These are phyloP conservation scores for Aramus guarauna DNA, from an alignment of 2,113 vertebrate species.

Conservation along the genomic window DNA sequence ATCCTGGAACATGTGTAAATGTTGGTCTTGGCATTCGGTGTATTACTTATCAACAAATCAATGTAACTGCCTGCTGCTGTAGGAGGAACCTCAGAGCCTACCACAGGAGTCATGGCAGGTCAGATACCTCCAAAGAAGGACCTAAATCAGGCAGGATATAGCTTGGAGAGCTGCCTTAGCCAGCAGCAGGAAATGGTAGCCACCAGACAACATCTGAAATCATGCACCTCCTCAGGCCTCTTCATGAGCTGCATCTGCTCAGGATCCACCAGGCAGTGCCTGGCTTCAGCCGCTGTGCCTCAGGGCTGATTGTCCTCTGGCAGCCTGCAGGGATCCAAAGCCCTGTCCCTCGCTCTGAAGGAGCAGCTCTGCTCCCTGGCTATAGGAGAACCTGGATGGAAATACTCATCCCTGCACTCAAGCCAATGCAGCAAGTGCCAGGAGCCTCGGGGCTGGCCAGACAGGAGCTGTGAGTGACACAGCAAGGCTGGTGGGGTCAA, in stretches of 20 bases:
- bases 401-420: neutral
- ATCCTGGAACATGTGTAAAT: neutral
- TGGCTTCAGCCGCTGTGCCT: neutral
- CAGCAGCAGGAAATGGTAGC: neutral
- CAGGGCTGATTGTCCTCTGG: neutral
- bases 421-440: neutral
- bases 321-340: neutral
- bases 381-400: neutral
- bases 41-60: neutral
- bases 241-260: neutral
- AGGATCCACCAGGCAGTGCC: neutral
- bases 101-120: neutral
- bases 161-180: neutral
- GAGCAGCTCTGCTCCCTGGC: neutral
- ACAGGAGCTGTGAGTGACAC: fast-evolving
- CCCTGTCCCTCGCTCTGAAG: neutral
- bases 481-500: neutral
- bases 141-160: neutral
- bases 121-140: neutral
- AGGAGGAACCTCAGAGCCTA: neutral
- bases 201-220: neutral
- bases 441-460: neutral
- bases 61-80: neutral
- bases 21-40: neutral
- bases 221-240: neutral